A percentile compares a stretch with the other conserved stretches of the same genome.
Conservation (phyloP, 2,888 invertebrate genomes). For the Nymphalis polychloros region DNA sequence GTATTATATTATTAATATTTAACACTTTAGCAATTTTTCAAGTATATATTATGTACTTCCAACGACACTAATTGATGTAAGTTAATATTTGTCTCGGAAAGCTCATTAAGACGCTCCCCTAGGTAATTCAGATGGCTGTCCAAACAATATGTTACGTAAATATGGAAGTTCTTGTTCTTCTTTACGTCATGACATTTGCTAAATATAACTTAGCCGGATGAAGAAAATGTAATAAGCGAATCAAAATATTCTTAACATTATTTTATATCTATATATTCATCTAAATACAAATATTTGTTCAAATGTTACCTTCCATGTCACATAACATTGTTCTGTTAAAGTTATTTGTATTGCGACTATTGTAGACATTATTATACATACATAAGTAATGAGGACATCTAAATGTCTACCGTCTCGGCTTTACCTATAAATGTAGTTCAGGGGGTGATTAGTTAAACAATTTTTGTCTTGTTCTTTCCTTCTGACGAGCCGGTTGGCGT, state of each 20-base stretch:
- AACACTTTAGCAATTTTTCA: not conserved
- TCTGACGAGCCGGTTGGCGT: too few species aligned
- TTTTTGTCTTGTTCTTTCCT: too few species aligned
- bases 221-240: not conserved
- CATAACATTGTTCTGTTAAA: conserved; percentile 7
- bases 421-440: too few species aligned
- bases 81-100: conserved; percentile 16
- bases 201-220: not conserved
- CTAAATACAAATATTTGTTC: conserved; percentile 13
- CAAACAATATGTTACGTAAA: conserved; percentile 21
- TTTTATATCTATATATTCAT: not conserved
- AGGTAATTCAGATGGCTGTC: conserved; percentile 13
- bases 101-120: conserved; percentile 17
- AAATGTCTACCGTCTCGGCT: conserved; percentile 2
- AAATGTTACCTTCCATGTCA: conserved; percentile 21
- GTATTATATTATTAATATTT: too few species aligned
- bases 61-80: conserved; percentile 3
- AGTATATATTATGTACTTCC: not conserved
- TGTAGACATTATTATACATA: conserved; percentile 18
- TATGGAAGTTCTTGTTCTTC: conserved; percentile 10
- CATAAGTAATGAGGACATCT: conserved; percentile 13
- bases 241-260: not conserved
- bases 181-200: not conserved
- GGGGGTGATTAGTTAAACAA: too few species aligned
- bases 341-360: conserved; percentile 15